Conservation (phyloP, 2,113 vertebrate species). For the Erythrolamprus reginae region DNA sequence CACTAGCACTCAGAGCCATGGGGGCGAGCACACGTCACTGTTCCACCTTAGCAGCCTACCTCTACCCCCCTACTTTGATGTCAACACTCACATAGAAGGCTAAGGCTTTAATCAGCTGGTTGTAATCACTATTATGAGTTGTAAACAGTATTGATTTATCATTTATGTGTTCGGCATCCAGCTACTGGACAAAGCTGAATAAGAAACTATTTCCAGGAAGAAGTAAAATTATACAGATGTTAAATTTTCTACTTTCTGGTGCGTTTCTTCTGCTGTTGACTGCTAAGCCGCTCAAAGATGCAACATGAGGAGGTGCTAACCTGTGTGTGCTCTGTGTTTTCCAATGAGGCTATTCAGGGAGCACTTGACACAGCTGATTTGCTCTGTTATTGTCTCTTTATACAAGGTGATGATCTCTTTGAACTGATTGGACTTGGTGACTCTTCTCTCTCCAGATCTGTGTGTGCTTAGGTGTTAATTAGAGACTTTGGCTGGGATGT, state of each 20-base stretch:
- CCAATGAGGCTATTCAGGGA: not conserved
- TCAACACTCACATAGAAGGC: not conserved
- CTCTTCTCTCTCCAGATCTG: not conserved
- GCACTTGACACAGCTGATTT: not conserved
- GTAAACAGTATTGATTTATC: not conserved
- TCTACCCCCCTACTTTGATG: not conserved
- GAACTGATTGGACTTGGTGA: not conserved
- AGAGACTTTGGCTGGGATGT: not conserved
- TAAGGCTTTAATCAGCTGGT: not conserved
- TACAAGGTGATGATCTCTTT: slow-evolving; percentile 1
- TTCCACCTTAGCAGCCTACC: too few species aligned
- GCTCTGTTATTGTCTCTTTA: not conserved
- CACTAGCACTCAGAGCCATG: too few species aligned
- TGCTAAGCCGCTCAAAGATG: not conserved
- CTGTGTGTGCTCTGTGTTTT: not conserved
- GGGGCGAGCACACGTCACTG: too few species aligned
- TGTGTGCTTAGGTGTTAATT: not conserved
- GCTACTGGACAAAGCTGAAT: not conserved
- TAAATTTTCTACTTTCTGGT: not conserved
- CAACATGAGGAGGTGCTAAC: not conserved
- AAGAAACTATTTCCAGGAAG: not conserved
- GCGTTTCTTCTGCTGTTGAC: not conserved
- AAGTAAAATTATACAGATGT: not conserved
- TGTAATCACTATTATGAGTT: not conserved
- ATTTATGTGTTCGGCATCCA: not conserved